Evolutionary conservation across 2,797 vertebrate species (phyloP).

Genomic region (Sebastiscus tertius): DNA sequence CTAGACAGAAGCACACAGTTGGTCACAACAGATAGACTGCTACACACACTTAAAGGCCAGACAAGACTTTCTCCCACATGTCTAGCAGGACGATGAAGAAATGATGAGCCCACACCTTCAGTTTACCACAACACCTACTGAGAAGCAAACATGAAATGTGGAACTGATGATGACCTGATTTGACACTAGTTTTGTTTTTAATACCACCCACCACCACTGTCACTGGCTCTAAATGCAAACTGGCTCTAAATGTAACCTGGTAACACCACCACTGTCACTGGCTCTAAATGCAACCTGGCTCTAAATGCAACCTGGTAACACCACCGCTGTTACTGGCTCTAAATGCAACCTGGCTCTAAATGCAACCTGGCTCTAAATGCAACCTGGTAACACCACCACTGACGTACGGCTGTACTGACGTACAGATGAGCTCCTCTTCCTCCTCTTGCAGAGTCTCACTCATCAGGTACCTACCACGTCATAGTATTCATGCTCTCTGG

Average conservation of each 20-base stretch:
- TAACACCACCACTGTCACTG: neutral
- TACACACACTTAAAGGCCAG: slow-evolving; percentile 1
- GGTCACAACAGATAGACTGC: neutral
- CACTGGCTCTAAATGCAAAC: neutral
- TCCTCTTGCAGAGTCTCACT: neutral
- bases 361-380: too few relatives aligned
- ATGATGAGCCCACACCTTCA: neutral
- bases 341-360: neutral
- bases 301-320: neutral
- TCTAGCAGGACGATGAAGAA: neutral
- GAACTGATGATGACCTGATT: slow-evolving; percentile 7
- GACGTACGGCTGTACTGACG: neutral
- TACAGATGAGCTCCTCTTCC: neutral
- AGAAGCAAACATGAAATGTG: neutral
- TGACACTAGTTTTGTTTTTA: slow-evolving; percentile 20
- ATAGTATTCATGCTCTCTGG: neutral
- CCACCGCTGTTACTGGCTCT: neutral
- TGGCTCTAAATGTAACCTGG: too few relatives aligned
- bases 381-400: neutral
- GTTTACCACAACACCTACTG: neutral
- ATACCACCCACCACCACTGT: neutral
- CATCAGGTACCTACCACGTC: neutral
- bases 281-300: too few relatives aligned
- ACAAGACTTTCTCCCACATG: slow-evolving; percentile 25
- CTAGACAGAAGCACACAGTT: neutral